phyloP scores from a whole-genome alignment of 2,113 vertebrate genomes.

The Calyptommatus sinebrachiatus region DNA sequence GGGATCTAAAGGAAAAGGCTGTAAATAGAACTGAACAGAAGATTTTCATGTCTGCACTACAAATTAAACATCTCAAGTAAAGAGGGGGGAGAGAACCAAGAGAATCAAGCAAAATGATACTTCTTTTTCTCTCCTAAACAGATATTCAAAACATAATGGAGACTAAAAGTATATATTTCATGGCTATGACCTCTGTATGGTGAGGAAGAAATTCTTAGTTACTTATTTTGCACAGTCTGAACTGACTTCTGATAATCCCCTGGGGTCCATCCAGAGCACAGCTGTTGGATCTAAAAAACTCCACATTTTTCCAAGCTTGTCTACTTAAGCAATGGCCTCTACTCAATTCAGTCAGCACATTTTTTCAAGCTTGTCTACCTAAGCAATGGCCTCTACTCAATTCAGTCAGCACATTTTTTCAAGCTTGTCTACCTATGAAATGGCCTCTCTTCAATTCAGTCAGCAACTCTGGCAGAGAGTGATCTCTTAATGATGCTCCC shows the following conservation, averaged over 20 bases:
- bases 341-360: neutral
- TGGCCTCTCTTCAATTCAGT: neutral
- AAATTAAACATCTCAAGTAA: constrained; percentile 37
- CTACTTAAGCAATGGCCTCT: neutral
- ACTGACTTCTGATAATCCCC: neutral
- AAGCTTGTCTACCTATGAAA: neutral
- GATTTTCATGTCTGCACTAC: constrained; percentile 27
- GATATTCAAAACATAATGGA: constrained; percentile 5
- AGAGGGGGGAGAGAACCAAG: neutral
- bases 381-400: neutral
- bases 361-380: neutral
- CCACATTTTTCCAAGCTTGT: neutral
- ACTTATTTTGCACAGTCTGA: neutral
- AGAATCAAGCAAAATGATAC: constrained; percentile 36
- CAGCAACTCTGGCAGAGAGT: neutral
- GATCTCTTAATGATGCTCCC: neutral
- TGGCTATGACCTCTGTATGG: neutral
- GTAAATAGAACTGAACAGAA: constrained; percentile 60
- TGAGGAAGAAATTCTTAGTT: neutral
- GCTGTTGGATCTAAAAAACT: neutral
- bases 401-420: neutral
- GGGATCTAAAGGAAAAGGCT: constrained; percentile 60
- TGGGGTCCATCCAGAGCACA: neutral
- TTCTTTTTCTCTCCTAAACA: constrained; percentile 36
- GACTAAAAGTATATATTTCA: neutral